phyloP scores from a whole-genome alignment of 2,888 invertebrate genomes.

The Yponomeuta cagnagella region DNA sequence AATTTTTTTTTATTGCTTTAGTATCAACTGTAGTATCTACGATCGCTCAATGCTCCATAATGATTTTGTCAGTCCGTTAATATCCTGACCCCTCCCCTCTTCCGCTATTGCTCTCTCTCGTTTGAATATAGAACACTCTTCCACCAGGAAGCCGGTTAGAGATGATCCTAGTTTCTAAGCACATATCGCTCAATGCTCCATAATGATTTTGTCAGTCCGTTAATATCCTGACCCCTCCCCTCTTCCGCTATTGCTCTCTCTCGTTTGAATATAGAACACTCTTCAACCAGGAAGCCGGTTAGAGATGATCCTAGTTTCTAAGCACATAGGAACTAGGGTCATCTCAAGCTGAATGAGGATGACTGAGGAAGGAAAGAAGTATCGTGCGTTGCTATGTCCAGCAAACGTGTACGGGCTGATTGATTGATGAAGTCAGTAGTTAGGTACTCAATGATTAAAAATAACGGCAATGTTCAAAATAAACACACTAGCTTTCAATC shows the following conservation, averaged over 20 bases:
- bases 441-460: too few species aligned
- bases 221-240: background rate
- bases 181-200: background rate
- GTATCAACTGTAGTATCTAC: too few species aligned
- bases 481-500: background rate
- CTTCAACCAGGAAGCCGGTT: background rate
- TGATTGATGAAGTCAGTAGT: too few species aligned
- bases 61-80: background rate
- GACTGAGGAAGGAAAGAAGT: too few species aligned
- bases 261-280: background rate
- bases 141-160: background rate
- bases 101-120: background rate
- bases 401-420: too few species aligned
- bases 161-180: background rate
- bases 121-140: background rate
- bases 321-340: background rate
- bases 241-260: background rate
- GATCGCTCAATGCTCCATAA: too few species aligned
- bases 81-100: background rate
- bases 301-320: background rate
- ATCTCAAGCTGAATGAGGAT: too few species aligned
- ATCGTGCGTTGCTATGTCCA: too few species aligned
- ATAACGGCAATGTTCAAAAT: background rate
- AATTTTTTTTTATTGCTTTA: too few species aligned
- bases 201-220: too few species aligned